These are phyloP conservation scores for Rhineura floridana DNA, from an alignment of 2,113 vertebrate genomes.

Conservation along the genomic window DNA sequence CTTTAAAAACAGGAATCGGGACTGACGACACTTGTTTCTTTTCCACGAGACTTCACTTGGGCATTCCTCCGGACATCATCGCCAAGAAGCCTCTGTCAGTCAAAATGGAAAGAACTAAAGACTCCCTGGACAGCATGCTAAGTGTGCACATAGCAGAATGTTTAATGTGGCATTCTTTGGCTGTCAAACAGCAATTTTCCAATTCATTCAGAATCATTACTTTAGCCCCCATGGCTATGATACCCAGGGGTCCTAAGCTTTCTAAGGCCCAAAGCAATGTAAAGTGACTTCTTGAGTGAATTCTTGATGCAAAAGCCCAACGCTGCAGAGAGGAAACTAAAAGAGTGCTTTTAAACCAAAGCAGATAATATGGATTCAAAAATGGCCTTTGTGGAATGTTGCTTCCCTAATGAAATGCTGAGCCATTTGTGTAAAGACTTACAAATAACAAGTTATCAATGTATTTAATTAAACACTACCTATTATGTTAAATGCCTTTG, in stretches of 20 bases:
- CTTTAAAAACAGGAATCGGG: background rate
- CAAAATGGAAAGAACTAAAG: slow-evolving; percentile 13
- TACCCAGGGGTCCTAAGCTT: background rate
- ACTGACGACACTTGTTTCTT: background rate
- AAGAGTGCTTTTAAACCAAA: slow-evolving; percentile 7
- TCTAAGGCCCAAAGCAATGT: background rate
- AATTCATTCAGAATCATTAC: rapidly evolving
- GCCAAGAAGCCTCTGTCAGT: background rate
- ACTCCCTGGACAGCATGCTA: background rate
- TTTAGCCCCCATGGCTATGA: background rate
- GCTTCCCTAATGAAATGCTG: background rate
- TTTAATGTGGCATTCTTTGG: background rate
- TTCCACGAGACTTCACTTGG: rapidly evolving
- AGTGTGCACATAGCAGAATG: background rate
- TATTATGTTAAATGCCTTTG: slow-evolving; percentile 33
- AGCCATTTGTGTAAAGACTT: slow-evolving; percentile 24
- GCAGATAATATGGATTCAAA: background rate
- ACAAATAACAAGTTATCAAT: slow-evolving; percentile 37
- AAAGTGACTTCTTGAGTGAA: slow-evolving; percentile 21
- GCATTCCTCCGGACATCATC: background rate
- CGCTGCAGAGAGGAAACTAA: background rate
- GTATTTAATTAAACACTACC: slow-evolving; percentile 37
- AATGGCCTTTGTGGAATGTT: slow-evolving; percentile 25
- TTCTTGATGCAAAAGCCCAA: slow-evolving; percentile 10
- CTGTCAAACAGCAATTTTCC: background rate